Percentiles rank a stretch among this genome's conserved stretches.
phyloP scores from a whole-genome alignment of 2,113 vertebrate species.

The Notarius quadriscutis region DNA sequence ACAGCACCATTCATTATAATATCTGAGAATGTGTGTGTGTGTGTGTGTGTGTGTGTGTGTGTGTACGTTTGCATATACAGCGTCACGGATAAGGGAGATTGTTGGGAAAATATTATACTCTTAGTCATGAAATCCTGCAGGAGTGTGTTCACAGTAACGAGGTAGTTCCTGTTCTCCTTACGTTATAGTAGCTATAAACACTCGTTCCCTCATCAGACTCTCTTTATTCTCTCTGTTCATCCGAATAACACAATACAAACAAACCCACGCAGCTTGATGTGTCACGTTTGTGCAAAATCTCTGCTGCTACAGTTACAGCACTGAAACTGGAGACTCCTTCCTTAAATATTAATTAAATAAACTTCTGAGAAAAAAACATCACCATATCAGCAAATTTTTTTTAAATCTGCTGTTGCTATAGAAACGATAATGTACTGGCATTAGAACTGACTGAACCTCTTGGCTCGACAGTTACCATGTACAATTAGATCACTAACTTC shows the following conservation, averaged over 20 bases:
- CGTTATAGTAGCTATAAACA: neutral
- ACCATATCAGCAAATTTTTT: neutral
- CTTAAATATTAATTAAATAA: neutral
- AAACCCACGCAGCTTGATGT: neutral
- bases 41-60: too few species aligned
- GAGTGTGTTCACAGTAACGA: neutral
- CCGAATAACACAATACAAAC: neutral
- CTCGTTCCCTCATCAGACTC: neutral
- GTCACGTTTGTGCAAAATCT: neutral
- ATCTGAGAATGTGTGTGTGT: neutral
- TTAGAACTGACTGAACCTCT: neutral
- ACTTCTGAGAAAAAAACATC: neutral
- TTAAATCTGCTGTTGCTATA: neutral
- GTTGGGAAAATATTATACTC: neutral
- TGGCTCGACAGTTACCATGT: too few species aligned
- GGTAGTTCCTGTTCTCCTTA: neutral
- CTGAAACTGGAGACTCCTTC: slow-evolving; percentile 3
- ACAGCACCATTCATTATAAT: neutral
- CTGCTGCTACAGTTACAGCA: too few species aligned
- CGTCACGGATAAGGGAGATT: neutral
- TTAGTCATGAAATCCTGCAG: neutral
- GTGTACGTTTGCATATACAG: neutral
- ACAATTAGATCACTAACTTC: neutral
- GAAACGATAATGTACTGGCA: neutral
- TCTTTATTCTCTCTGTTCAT: neutral